Base-by-base conservation (phyloP, 2,797 vertebrate genomes). In the Psittacula echo region DNA sequence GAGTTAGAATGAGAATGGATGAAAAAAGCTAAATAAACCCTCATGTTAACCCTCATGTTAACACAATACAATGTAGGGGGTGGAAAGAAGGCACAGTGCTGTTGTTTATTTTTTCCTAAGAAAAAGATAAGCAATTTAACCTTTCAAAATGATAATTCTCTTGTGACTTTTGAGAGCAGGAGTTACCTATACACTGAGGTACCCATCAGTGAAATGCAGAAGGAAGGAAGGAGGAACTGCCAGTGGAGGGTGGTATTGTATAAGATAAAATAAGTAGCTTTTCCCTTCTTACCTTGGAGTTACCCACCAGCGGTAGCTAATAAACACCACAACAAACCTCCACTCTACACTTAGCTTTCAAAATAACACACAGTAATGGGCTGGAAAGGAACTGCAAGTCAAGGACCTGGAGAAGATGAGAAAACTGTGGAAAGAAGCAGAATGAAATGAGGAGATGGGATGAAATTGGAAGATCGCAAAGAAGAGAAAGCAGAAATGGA, bases 221-320 rank as follows among this genome's bases (percentile, higher is more conserved):
- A 7, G 24, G 34, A 71, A 93, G 39, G 39, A 76, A 85, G 23
- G 24, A 86, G 41, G 32, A 85, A 23, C 58, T 89, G 77, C 89
- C 95, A 96, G 94, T 0, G 83, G 95, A 96, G 93, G 95, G 93
- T 95, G 56, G 77, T 90, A 67, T 93, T 94, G 95, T 44, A 73
- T 39, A 86, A 93, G 51, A 74, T 10, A 91, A 87, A 91, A 82
- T 16, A 65, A 86, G 41, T 10, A 65, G 34, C 34, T 85, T 70
- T n/a, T 50, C 7, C 23, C 22, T 62, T 62, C 44, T 58, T 68
- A 60, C 11, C 42, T 72, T 58, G 29, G 41, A 22, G 6, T 85
- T 88, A 34, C 37, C 26, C 60, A 9, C 11, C 9, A 44, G 17
- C 30, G 7, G 18, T 34, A 79, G 47, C 10, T 47, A 41, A 85